Evolutionary conservation across 2,888 invertebrate genomes (phyloP).

Genomic region (Heliconius ismenius): DNA sequence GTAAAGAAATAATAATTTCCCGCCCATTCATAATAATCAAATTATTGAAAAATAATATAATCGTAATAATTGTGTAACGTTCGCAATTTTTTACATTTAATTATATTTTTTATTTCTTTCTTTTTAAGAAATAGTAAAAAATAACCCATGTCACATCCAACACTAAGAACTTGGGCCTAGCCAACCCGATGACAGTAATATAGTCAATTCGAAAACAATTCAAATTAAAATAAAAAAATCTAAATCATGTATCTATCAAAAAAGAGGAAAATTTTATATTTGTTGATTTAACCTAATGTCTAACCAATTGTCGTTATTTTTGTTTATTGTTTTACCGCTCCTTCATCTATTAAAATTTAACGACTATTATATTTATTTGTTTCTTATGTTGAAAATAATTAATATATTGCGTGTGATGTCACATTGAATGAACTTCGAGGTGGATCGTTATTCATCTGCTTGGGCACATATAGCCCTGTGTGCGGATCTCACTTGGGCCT

Average conservation of each 20-base stretch:
- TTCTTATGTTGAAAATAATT: constrained; percentile 72
- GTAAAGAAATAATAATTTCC: constrained; percentile 14
- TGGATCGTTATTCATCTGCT: constrained; percentile 75
- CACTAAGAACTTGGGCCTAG: constrained; percentile 42
- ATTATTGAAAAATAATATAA: background rate
- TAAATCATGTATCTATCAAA: constrained; percentile 75
- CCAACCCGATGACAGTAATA: constrained; percentile 74
- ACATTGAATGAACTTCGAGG: constrained; percentile 81
- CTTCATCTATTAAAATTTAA: constrained; percentile 74
- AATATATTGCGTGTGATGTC: constrained; percentile 74
- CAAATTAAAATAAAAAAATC: constrained; percentile 73
- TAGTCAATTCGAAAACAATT: constrained; percentile 75
- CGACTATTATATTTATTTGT: constrained; percentile 73
- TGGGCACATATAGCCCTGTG: constrained; percentile 80
- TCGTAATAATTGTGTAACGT: background rate
- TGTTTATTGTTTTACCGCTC: constrained; percentile 77
- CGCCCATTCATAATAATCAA: constrained; percentile 18
- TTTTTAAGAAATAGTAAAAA: background rate
- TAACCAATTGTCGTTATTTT: constrained; percentile 79
- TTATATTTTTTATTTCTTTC: no score
- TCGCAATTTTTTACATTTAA: background rate
- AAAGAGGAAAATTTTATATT: constrained; percentile 79
- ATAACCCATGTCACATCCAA: constrained; percentile 24
- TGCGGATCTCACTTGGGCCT: constrained; percentile 79
- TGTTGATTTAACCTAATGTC: constrained; percentile 79